Evolutionary conservation across 1,140 invertebrate genomes (phyloP).

Genomic region (Sinonovacula constricta): DNA sequence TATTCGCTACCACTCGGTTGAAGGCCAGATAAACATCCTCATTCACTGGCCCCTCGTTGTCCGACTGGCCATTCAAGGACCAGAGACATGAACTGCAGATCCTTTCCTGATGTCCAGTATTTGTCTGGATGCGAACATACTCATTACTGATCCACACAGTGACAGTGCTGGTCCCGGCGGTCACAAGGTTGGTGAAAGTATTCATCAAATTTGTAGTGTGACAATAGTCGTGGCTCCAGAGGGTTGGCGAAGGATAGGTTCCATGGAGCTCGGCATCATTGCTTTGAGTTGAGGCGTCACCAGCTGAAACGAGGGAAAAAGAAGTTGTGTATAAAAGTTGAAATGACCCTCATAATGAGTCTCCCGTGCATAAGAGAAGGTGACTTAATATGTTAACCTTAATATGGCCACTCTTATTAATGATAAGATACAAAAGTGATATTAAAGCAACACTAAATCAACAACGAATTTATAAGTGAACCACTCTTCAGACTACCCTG

Average conservation of each 20-base stretch:
- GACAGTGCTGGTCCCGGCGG: not conserved
- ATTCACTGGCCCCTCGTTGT: not conserved
- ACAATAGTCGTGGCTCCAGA: not conserved
- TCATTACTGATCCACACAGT: not conserved
- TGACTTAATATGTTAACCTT: too few species aligned
- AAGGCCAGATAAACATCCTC: conserved; percentile 1
- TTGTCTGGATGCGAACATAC: not conserved
- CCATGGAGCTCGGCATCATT: not conserved
- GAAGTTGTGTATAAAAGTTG: too few species aligned
- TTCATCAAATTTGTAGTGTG: not conserved
- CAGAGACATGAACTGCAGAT: not conserved
- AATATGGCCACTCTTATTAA: too few species aligned
- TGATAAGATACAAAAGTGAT: too few species aligned
- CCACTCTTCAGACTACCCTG: too few species aligned
- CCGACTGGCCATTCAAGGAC: not conserved
- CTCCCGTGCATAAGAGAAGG: too few species aligned
- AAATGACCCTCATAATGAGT: too few species aligned
- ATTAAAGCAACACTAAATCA: too few species aligned
- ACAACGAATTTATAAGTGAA: too few species aligned
- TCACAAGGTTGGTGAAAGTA: not conserved
- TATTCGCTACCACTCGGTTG: not conserved
- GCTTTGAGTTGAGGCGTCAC: not conserved
- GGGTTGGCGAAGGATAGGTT: not conserved
- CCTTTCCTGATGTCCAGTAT: not conserved
- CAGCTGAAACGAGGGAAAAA: too few species aligned